Evolutionary conservation across 2,888 invertebrate genomes (phyloP), one percentile per base, ranked within the genome.

Genomic region (Stenotaenia linearis): DNA sequence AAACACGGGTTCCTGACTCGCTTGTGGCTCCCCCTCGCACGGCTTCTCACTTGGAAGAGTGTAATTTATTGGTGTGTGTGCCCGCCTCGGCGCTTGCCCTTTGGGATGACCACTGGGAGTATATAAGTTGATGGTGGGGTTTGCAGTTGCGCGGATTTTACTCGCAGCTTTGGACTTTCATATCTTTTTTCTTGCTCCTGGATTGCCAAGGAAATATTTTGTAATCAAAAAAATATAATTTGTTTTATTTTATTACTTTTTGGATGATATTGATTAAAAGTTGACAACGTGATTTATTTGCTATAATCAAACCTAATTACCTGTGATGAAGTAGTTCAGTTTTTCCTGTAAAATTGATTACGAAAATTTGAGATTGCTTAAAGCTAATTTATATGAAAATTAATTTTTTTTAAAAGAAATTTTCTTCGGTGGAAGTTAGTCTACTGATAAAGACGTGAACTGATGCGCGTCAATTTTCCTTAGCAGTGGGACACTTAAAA

Each of bases 21-120:
- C 61, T 61, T 61, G 61, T 61, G 61, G 61, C 61, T 61, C 61
- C 61, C 61, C 61, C 61, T 61, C 18, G 25, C 61, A 25, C 61
- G 25, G 61, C 61, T 61, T 61, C 61, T 61, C 61, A 61, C 61
- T 25, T 61, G 61, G 61, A 61, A 61, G 61, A 61, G 61, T 61
- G 61, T 61, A 61, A 61, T 61, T 61, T 61, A 61, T 61, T 61
- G 61, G 61, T 61, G 61, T 61, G 61, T 61, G 61, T 25, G 61
- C 61, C 61, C 61, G 61, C 61, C 61, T 61, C 28, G 15, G 61
- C 61, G 61, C 45, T 61, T 61, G 61, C 61, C 61, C 61, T 61
- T 61, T 61, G 61, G 61, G 61, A 61, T 61, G 61, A 61, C 61
- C 61, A 61, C 61, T 61, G 61, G 61, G 61, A 61, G 61, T 61